Percentiles rank a stretch among this genome's conserved stretches.
phyloP scores from a whole-genome alignment of 1,140 invertebrate genomes.

The Nasonia longicornis region DNA sequence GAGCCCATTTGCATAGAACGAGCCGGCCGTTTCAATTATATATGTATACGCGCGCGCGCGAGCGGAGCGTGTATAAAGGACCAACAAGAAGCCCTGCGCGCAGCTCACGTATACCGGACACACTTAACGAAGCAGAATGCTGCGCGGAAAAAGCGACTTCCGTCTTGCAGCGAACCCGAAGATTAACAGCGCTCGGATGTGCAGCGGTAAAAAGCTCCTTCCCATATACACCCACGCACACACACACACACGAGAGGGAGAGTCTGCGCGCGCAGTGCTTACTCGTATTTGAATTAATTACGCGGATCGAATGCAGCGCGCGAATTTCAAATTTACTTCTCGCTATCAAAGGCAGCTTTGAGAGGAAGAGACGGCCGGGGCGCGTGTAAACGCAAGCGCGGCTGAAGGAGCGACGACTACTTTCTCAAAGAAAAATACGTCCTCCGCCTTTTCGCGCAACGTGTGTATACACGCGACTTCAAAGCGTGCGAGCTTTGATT shows the following conservation, averaged over 20 bases:
- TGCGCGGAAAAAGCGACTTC: not conserved
- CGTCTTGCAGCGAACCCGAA: not conserved
- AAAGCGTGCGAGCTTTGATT: not conserved
- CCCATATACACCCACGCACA: not conserved
- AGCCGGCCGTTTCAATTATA: too few species aligned
- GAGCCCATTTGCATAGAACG: too few species aligned
- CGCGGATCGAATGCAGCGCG: constrained; percentile 5
- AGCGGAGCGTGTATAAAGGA: too few species aligned
- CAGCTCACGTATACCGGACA: too few species aligned
- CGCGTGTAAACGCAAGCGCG: not conserved
- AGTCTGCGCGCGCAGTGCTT: not conserved
- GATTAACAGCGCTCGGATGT: not conserved
- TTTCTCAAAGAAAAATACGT: constrained; percentile 29
- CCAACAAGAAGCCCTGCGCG: too few species aligned
- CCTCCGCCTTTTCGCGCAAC: not conserved
- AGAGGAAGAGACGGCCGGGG: not conserved
- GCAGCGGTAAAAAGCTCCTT: not conserved
- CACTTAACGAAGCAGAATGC: not conserved
- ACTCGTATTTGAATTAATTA: constrained; percentile 36
- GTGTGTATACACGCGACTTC: not conserved
- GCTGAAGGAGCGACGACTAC: too few species aligned
- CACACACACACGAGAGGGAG: not conserved
- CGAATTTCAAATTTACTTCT: constrained; percentile 24
- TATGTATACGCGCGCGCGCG: too few species aligned
- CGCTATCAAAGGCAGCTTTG: constrained; percentile 22